Evolutionary conservation across 2,888 invertebrate genomes (phyloP).

Genomic region (Clusia tigrina): DNA sequence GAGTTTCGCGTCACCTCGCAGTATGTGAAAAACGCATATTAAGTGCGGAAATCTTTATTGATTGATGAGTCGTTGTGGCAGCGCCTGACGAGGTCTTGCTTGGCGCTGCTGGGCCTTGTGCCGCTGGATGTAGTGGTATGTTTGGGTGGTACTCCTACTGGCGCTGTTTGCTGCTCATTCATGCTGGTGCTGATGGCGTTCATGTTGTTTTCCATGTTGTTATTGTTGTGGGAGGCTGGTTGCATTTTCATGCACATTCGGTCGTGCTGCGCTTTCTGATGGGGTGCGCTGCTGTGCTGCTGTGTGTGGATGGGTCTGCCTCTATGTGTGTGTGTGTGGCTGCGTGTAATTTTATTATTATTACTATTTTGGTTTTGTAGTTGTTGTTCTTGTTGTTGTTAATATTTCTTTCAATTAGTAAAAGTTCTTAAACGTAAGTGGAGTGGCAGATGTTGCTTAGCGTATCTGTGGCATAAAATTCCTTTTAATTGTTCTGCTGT

Average conservation of each 20-base stretch:
- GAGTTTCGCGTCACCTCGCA: too few relatives aligned
- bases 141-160: too few relatives aligned
- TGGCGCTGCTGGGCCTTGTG: background rate
- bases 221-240: conserved; percentile 1
- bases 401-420: conserved; percentile 34
- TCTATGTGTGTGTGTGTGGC: conserved; percentile 1
- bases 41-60: conserved; percentile 59
- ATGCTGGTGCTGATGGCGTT: too few relatives aligned
- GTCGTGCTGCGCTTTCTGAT: conserved; percentile 30
- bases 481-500: background rate
- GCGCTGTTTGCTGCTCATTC: too few relatives aligned
- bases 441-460: conserved; percentile 16
- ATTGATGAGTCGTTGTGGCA: conserved; percentile 49
- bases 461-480: background rate
- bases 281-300: conserved; percentile 5
- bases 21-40: conserved; percentile 42
- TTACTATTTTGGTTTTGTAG: background rate
- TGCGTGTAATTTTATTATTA: conserved; percentile 12
- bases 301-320: background rate
- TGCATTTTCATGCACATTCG: conserved; percentile 20
- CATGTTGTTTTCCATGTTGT: conserved; percentile 13
- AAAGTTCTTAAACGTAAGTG: conserved; percentile 27
- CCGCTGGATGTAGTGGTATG: too few relatives aligned
- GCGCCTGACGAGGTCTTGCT: conserved; percentile 4
- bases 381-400: conserved; percentile 10